A percentile compares a stretch with the other conserved stretches of the same genome.
These are phyloP conservation scores for Crioceris asparagi DNA, from an alignment of 2,888 invertebrate genomes.

Conservation along the genomic window DNA sequence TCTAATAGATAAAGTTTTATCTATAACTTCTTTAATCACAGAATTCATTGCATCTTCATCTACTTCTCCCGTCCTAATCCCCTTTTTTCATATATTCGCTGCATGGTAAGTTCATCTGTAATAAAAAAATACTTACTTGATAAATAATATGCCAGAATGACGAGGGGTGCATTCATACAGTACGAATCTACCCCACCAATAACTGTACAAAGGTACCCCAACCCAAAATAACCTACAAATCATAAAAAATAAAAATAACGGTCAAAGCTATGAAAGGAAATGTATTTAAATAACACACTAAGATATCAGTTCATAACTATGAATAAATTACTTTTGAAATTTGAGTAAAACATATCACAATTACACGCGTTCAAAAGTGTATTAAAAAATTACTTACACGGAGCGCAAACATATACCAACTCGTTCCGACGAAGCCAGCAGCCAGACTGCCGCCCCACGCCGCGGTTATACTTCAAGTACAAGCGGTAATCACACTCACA, in stretches of 20 bases:
- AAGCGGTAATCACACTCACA: not conserved
- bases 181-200: constrained; percentile 8
- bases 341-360: not conserved
- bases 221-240: not conserved
- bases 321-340: not conserved
- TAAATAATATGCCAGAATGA: not conserved
- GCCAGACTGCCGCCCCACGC: not conserved
- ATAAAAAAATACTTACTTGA: not conserved
- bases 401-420: not conserved
- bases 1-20: constrained; percentile 13
- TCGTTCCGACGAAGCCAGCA: not conserved
- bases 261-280: not conserved
- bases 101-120: constrained; percentile 3
- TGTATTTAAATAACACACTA: not conserved
- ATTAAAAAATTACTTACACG: not conserved
- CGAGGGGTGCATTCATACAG: constrained; percentile 8
- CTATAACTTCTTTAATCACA: constrained; percentile 12
- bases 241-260: not conserved
- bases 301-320: not conserved
- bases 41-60: constrained; percentile 12
- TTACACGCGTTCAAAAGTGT: not conserved
- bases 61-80: constrained; percentile 11
- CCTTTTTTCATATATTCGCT: constrained; percentile 5
- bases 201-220: constrained; percentile 6
- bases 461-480: not conserved